Base-by-base conservation (phyloP, 1,140 invertebrate species). In the Heliconius eleuchia region DNA sequence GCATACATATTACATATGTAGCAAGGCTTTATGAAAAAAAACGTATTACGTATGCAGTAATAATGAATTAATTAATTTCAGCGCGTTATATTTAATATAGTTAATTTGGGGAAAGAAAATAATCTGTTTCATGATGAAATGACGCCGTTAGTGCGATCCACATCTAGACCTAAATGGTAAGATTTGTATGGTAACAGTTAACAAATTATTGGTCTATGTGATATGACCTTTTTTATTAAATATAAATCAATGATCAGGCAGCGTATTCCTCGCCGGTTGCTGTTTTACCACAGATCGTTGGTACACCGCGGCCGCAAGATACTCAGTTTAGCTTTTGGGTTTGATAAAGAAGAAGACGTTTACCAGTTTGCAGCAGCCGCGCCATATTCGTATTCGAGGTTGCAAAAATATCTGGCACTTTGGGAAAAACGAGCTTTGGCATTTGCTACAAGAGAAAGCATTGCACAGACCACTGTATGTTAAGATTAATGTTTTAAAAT, bases 21-120 rank as follows among this genome's bases (percentile, higher is more conserved):
- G 23, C 23, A 23, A 23, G 23, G 23, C 23, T 23, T 23, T 23
- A 23, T 23, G 23, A 23, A 23, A 23, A 23, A 23, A 23, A 23
- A 23, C 23, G 23, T 23, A 23, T 23, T 23, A 23, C 23, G 23
- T 23, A 23, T 23, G 23, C 23, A 23, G 23, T 23, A 23, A 23
- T 57, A 11, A 57, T 57, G 9, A 57, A 23, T 23, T 5, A 82
- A 78, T 76, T 71, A 79, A 80, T 96, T 96, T 81, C 95, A 99
- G 96, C 96, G 98, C 82, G 98, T 99, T 1, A 97, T 99, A 81
- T 99, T 99, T 94, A 99, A 99, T 88, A 97, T 99, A 74, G 98
- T 99, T 2, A 99, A 99, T 95, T 97, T 99, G 73, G 99, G 98
- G 80, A 99, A 99, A 93, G 97, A 96, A 77, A 96, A 97, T 78